A percentile compares a stretch with the other conserved stretches of the same genome.
These are phyloP conservation scores for Mizuhopecten yessoensis DNA, from an alignment of 1,140 invertebrate genomes.

Conservation along the genomic window DNA sequence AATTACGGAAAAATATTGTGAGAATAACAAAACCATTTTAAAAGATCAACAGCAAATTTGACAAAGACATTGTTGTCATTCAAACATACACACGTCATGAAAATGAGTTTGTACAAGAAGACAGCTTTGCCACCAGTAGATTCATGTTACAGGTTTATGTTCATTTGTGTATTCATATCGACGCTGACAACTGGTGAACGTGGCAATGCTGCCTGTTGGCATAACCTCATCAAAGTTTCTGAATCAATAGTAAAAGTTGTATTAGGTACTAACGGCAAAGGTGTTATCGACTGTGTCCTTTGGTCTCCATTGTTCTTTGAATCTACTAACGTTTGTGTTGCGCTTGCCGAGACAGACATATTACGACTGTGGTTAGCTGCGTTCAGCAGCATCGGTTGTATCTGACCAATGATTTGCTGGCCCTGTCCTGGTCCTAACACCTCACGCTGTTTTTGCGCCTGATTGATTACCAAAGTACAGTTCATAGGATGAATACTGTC, in stretches of 20 bases:
- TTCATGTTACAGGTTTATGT: neutral
- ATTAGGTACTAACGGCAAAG: neutral
- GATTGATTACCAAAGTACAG: neutral
- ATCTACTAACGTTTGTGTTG: neutral
- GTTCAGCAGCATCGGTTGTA: neutral
- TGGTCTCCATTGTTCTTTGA: neutral
- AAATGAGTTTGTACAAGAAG: too few species aligned
- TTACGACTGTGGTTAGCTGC: neutral
- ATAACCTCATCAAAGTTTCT: neutral
- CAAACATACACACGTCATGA: too few species aligned
- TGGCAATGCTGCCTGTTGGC: neutral
- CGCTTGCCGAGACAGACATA: too few species aligned
- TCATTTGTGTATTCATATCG: neutral
- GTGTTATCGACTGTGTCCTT: neutral
- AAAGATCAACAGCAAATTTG: too few species aligned
- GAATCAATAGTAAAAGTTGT: conserved; percentile 3
- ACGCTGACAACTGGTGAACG: neutral
- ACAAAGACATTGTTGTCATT: too few species aligned
- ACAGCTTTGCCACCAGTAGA: neutral
- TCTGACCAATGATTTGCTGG: neutral
- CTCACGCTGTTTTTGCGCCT: neutral
- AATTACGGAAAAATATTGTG: too few species aligned
- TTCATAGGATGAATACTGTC: neutral
- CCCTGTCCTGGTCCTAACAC: neutral
- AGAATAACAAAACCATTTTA: too few species aligned